phyloP scores from a whole-genome alignment of 1,140 invertebrate genomes.

The Drusus annulatus region DNA sequence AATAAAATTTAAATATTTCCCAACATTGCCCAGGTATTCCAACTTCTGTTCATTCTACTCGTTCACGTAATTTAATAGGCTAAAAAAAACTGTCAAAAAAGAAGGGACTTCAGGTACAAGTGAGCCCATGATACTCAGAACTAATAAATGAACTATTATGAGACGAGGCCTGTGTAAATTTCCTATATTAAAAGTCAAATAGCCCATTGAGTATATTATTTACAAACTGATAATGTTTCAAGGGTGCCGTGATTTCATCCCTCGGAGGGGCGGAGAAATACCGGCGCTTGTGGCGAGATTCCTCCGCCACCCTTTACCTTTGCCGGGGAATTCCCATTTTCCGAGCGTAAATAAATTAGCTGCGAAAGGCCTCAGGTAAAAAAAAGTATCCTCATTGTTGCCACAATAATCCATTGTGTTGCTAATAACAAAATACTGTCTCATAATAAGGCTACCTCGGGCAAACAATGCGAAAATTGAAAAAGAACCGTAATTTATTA shows the following conservation, averaged over 20 bases:
- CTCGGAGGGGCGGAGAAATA: not conserved
- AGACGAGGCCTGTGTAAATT: not conserved
- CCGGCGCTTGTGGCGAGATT: not conserved
- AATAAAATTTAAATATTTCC: no score
- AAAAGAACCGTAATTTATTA: slow-evolving; percentile 57
- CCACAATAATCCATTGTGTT: slow-evolving; percentile 53
- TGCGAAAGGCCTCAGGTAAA: slow-evolving; percentile 22
- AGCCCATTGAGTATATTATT: not conserved
- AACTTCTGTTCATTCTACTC: no score
- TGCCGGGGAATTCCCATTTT: slow-evolving; percentile 24
- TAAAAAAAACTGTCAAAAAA: no score
- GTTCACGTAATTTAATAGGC: no score
- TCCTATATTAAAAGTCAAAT: not conserved
- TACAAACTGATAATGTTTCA: not conserved
- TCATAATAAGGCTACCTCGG: slow-evolving; percentile 35
- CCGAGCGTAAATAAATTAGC: slow-evolving; percentile 50
- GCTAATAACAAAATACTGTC: slow-evolving; percentile 55
- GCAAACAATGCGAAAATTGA: slow-evolving; percentile 47
- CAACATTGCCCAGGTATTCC: no score
- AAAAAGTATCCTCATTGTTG: slow-evolving; percentile 49
- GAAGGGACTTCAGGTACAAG: no score
- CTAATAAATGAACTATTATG: no score
- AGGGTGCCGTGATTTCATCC: no score
- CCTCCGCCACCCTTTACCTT: slow-evolving; percentile 8
- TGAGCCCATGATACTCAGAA: no score